These are phyloP conservation scores for Tetropium fuscum DNA, from an alignment of 2,888 invertebrate species.

Conservation along the genomic window DNA sequence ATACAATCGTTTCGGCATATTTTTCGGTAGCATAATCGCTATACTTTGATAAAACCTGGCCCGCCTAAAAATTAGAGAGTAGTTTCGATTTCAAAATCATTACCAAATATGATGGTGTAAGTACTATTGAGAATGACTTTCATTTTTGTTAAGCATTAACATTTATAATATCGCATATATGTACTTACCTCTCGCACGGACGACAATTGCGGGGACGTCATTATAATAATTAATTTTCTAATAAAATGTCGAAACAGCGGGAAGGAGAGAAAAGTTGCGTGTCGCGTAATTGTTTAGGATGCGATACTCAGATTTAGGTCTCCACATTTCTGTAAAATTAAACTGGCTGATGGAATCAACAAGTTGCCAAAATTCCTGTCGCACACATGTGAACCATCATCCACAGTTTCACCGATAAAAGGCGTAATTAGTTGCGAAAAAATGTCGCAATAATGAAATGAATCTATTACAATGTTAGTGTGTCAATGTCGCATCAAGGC, in stretches of 20 bases:
- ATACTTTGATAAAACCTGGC: constrained; percentile 15
- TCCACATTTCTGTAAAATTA: background rate
- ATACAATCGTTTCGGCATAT: background rate
- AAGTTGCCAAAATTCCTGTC: constrained; percentile 19
- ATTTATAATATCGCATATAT: constrained; percentile 24
- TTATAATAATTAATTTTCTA: constrained; percentile 10
- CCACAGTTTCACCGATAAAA: background rate
- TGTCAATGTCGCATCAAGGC: constrained; percentile 52
- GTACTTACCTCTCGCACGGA: background rate
- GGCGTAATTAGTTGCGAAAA: constrained; percentile 26
- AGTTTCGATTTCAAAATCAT: constrained; percentile 39
- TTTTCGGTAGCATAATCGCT: constrained; percentile 4
- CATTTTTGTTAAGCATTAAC: constrained; percentile 32
- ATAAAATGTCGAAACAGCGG: constrained; percentile 1
- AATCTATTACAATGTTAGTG: constrained; percentile 52
- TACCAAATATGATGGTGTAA: constrained; percentile 40
- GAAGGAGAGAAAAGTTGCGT: background rate
- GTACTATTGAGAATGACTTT: constrained; percentile 33
- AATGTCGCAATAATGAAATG: constrained; percentile 37
- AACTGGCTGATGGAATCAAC: constrained; percentile 9
- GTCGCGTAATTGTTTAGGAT: background rate
- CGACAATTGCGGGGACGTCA: background rate
- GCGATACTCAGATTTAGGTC: constrained; percentile 2
- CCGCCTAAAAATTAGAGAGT: constrained; percentile 37
- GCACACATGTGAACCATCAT: constrained; percentile 10